These are phyloP conservation scores for Helarctos malayanus DNA, from an alignment of 2,797 vertebrate species.

Conservation along the genomic window DNA sequence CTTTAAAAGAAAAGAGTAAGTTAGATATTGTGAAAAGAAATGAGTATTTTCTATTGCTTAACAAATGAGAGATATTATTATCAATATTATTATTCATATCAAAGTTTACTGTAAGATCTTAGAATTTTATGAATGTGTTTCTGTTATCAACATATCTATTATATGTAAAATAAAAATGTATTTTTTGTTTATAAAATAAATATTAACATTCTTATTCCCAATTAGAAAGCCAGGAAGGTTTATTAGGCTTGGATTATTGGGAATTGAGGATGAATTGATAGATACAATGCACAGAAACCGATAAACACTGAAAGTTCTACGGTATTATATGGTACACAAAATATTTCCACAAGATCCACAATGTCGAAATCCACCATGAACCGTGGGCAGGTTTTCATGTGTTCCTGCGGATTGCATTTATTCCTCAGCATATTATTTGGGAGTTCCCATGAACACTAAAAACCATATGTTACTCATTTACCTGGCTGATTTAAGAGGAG, in stretches of 20 bases:
- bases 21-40: neutral
- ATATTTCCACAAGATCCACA: constrained; percentile 34
- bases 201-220: constrained; percentile 37
- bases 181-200: neutral
- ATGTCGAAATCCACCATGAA: neutral
- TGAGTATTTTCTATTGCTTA: neutral
- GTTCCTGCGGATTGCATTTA: neutral
- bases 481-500: constrained; percentile 70
- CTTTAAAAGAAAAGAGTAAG: neutral
- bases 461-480: constrained; percentile 75
- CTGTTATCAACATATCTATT: neutral
- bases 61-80: neutral
- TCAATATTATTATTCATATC: neutral
- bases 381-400: neutral
- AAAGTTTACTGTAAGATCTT: neutral
- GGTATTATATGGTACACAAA: neutral
- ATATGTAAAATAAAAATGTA: neutral
- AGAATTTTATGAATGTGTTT: constrained; percentile 43
- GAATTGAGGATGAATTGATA: neutral
- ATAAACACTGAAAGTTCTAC: neutral
- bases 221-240: constrained; percentile 2
- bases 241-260: constrained; percentile 4
- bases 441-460: constrained; percentile 39
- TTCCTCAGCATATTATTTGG: constrained; percentile 21
- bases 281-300: neutral